Conservation (phyloP, 37 sponge, comb jelly and placozoan species). For the Axinella damicornis region DNA sequence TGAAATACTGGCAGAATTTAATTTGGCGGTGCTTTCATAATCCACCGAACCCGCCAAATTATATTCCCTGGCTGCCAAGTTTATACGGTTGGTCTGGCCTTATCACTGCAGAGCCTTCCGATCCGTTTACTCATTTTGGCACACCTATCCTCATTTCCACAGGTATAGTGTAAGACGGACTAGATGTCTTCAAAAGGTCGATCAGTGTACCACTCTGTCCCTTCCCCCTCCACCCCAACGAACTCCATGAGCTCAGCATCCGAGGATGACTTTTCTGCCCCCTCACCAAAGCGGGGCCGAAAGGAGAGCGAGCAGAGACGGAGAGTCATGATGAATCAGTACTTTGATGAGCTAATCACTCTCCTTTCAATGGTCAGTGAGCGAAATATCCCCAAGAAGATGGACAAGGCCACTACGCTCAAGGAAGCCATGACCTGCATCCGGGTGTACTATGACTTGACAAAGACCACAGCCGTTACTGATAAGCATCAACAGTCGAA, state of each 20-base stretch:
- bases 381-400: conserved; percentile 43
- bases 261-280: neutral
- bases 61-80: too few species aligned
- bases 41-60: too few species aligned
- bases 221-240: neutral
- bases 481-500: neutral
- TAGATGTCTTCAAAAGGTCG: too few species aligned
- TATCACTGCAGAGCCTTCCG: too few species aligned
- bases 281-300: conserved; percentile 39
- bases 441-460: conserved; percentile 51
- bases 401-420: conserved; percentile 71
- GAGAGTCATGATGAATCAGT: conserved; percentile 65
- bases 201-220: too few species aligned
- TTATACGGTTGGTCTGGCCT: too few species aligned
- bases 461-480: neutral
- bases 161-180: too few species aligned
- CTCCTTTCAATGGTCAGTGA: conserved; percentile 63
- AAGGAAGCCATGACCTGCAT: conserved; percentile 46
- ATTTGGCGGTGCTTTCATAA: too few species aligned
- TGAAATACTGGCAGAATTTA: too few species aligned
- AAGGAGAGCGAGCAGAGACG: conserved; percentile 75
- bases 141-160: too few species aligned
- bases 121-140: too few species aligned
- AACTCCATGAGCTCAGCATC: too few species aligned
- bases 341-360: conserved; percentile 67